phyloP scores from a whole-genome alignment of 1,140 invertebrate genomes.

The Rhyzopertha dominica region DNA sequence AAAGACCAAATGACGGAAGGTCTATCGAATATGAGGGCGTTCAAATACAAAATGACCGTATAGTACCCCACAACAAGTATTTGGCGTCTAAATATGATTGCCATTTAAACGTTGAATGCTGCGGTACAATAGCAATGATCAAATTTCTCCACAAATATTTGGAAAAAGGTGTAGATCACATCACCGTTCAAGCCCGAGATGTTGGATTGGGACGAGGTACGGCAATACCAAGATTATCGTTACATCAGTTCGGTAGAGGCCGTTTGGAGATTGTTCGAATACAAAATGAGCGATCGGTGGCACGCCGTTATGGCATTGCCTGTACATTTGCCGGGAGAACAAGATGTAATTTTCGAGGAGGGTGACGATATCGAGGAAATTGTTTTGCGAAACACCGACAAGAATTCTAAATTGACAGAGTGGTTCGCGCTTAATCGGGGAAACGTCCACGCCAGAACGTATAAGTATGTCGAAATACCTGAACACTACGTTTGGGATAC shows the following conservation, averaged over 20 bases:
- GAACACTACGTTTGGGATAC: constrained; percentile 11
- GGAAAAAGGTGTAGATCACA: constrained; percentile 1
- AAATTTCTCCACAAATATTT: constrained; percentile 13
- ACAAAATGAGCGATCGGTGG: constrained; percentile 4
- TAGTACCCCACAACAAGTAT: constrained; percentile 13
- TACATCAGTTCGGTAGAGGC: constrained; percentile 16
- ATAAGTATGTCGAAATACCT: constrained; percentile 13
- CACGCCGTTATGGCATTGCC: constrained; percentile 7
- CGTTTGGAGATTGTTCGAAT: constrained; percentile 11
- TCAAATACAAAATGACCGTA: background rate
- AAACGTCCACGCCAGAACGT: background rate
- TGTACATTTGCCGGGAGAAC: background rate
- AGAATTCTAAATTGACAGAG: background rate
- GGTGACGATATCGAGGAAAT: background rate
- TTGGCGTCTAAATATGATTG: constrained; percentile 3
- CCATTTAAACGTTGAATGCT: constrained; percentile 12
- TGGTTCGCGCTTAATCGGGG: constrained; percentile 11
- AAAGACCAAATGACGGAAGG: background rate
- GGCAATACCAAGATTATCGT: constrained; percentile 9
- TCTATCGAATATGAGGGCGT: background rate
- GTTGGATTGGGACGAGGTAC: constrained; percentile 5
- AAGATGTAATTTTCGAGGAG: background rate
- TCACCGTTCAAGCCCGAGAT: background rate
- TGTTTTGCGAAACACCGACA: background rate
- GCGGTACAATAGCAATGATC: background rate